Evolutionary conservation across 2,888 invertebrate species (phyloP).

Genomic region (Apoderus coryli): DNA sequence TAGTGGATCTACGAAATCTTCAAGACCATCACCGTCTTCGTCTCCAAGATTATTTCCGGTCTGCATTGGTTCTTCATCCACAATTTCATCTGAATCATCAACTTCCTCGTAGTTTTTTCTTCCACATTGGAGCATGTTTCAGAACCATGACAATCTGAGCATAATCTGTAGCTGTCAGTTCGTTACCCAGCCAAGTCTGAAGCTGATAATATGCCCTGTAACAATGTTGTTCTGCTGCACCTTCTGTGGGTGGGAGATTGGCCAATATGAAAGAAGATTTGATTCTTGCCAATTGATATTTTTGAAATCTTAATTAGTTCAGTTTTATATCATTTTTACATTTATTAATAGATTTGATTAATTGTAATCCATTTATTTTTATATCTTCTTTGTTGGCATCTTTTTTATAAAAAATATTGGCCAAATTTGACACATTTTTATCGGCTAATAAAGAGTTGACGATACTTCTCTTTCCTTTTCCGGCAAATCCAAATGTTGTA

Average conservation of each 20-base stretch:
- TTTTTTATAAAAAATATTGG: conserved; percentile 10
- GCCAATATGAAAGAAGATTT: conserved; percentile 16
- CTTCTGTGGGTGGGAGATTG: conserved; percentile 16
- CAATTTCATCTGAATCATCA: conserved; percentile 17
- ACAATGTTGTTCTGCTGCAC: too few species aligned
- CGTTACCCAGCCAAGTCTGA: conserved; percentile 17
- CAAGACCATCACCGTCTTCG: conserved; percentile 15
- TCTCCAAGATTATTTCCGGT: conserved; percentile 13
- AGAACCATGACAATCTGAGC: conserved; percentile 15
- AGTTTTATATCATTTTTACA: conserved; percentile 6
- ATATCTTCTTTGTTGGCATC: conserved; percentile 5
- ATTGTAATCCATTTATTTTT: conserved; percentile 13
- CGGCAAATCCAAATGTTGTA: conserved; percentile 10
- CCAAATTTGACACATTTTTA: conserved; percentile 11
- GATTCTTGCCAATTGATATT: conserved; percentile 8
- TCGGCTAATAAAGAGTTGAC: conserved; percentile 12
- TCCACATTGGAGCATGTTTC: conserved; percentile 13
- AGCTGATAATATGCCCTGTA: conserved; percentile 17
- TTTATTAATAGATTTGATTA: conserved; percentile 8
- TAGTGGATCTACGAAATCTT: conserved; percentile 15
- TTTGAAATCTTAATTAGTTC: conserved; percentile 5
- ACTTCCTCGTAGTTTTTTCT: conserved; percentile 9
- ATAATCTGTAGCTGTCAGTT: conserved; percentile 11
- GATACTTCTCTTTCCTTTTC: conserved; percentile 6
- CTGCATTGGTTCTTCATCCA: conserved; percentile 14